Base-by-base conservation (phyloP, 2,888 invertebrate genomes). In the Eupeodes latifasciatus region DNA sequence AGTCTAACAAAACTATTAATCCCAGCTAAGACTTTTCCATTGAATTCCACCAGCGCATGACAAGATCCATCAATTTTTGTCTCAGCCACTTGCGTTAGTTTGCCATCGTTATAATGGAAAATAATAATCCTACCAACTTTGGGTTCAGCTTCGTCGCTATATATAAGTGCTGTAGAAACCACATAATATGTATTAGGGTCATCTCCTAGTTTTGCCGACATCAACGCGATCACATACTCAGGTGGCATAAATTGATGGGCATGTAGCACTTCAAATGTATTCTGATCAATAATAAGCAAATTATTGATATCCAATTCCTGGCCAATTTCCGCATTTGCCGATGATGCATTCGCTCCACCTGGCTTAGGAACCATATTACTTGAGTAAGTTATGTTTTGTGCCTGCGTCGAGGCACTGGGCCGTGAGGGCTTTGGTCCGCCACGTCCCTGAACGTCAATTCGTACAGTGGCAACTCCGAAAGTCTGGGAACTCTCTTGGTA, bases 41-140 rank as follows among this genome's bases (percentile, higher is more conserved):
- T 99, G 92, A 99, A 99, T 92, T 98, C 98, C 0, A 97, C 96
- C 81, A 99, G 94, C 0, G 98, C 96, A 93, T 98, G 99, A 91
- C 98, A 98, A 1, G 97, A 97, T 9, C 99, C 99, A 94, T 99
- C 98, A 84, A 99, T 97, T 93, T 99, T 99, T 91, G 99, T 99
- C 92, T 99, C 99, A 0, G 98, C 97, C 2, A 99, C 96, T 92
- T 97, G 97, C 0, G 95, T 95, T 40, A 98, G 94, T 92, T 98
- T 98, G 85, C 98, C 97, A 90, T 99, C 99, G 40, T 95, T 94
- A 95, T 97, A 99, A 89, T 98, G 97, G 94, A 98, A 99, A 78
- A 99, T 95, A 47, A 99, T 94, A 89, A 99, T 96, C 83, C 98
- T 95, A 11, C 99, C 94, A 44, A 93, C 95, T 93, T 97, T 99